Base-by-base conservation (phyloP, 2,113 vertebrate species). In the Psilopogon haemacephalus region DNA sequence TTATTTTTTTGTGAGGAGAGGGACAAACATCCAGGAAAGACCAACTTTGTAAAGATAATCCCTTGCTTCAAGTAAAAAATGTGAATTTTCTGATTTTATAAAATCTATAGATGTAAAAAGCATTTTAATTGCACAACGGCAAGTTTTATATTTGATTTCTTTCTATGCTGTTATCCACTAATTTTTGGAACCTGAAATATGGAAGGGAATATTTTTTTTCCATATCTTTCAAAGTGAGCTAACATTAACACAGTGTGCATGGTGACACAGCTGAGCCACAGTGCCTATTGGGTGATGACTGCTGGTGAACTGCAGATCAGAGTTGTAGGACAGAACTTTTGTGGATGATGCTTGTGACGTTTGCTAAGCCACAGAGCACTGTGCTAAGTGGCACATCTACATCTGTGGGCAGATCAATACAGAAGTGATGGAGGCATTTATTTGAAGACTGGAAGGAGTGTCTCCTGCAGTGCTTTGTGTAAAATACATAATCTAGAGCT, bases 81-180 rank as follows among this genome's bases (percentile, higher is more conserved):
- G 4, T 9, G 23, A 63, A 33, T 71, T 37, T 71, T 85, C 9
- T 60, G 2, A 60, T 71, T 80, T 80, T 33, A 44, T 73, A 17
- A 73, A 38, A 14, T 44, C 12, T n/a, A 2, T 35, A 44, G 5
- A 1, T 64, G 78, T 40, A 15, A 52, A n/a, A 54, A 37, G 67
- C 44, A 17, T 48, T 2, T 63, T 70, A 35, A 23, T 72, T 72
- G 3, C 56, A 40, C 8, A 0, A 1, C 52, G 21, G 8, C 4
- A 55, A 52, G 33, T 46, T 80, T 75, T 64, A 32, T 59, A 2
- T 55, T 67, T 78, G 1, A 12, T 81, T 73, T 73, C 18, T 67
- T 48, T 70, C 50, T 59, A 0, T 59, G 7, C 28, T 28, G 5
- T 32, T 71, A 4, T 50, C 5, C 0, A 0, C 15, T 62, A 5